Conservation (phyloP, 1,140 invertebrate species). For the Globodera rostochiensis region DNA sequence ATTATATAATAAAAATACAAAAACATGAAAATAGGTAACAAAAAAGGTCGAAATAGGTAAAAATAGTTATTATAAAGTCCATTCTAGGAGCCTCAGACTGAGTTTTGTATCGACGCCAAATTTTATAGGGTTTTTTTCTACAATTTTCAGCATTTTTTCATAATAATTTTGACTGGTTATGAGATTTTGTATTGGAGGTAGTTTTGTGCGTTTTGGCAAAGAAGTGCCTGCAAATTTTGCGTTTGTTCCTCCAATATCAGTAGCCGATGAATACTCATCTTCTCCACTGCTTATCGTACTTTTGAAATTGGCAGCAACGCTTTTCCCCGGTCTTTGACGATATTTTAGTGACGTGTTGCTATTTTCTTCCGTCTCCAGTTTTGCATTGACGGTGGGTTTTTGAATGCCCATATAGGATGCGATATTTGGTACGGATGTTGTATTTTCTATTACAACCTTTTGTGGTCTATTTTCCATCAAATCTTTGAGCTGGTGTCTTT, state of each 20-base stretch:
- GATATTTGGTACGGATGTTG: neutral
- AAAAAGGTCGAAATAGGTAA: too few species aligned
- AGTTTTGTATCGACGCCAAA: neutral
- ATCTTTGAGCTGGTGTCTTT: constrained; percentile 14
- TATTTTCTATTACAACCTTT: constrained; percentile 11
- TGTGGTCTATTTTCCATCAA: constrained; percentile 10
- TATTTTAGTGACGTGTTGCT: neutral
- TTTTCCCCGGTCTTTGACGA: too few species aligned
- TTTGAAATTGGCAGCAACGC: too few species aligned
- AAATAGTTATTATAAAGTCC: too few species aligned
- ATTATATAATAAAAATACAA: too few species aligned
- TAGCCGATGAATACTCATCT: too few species aligned
- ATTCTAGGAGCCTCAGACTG: too few species aligned
- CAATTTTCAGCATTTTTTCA: neutral
- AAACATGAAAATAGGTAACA: too few species aligned
- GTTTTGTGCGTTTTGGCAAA: neutral
- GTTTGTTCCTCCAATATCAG: neutral
- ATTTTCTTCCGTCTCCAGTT: neutral
- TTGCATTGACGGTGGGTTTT: neutral
- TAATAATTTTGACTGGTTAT: neutral
- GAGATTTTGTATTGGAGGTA: neutral
- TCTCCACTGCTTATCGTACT: too few species aligned
- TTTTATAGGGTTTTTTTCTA: neutral
- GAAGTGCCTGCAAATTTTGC: neutral
- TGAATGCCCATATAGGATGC: constrained; percentile 10